Evolutionary conservation across 2,797 vertebrate species (phyloP).

Genomic region (Spatula versicolor): DNA sequence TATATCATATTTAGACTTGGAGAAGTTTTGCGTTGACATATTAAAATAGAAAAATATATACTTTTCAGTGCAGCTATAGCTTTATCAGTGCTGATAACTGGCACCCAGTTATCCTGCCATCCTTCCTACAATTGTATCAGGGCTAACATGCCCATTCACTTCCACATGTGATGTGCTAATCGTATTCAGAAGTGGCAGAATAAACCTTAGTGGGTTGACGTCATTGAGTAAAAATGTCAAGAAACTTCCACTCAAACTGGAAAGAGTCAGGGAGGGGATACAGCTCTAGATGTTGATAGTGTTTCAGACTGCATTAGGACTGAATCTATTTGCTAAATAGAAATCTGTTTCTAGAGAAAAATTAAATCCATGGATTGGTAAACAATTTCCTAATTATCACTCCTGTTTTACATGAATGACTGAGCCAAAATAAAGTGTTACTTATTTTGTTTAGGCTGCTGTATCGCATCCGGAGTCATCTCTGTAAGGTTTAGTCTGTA

Average conservation of each 20-base stretch:
- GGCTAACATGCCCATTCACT: not conserved
- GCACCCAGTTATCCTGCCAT: not conserved
- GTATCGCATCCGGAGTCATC: constrained; percentile 2
- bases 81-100: not conserved
- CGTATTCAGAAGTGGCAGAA: not conserved
- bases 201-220: not conserved
- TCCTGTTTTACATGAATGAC: not conserved
- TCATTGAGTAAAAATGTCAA: not conserved
- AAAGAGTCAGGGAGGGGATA: not conserved
- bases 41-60: not conserved
- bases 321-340: not conserved
- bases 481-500: not conserved
- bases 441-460: not conserved
- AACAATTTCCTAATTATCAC: not conserved
- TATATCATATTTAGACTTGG: not conserved
- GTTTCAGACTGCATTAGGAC: not conserved
- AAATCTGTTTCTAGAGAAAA: not conserved
- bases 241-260: not conserved
- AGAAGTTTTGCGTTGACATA: not conserved
- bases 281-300: not conserved
- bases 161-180: not conserved
- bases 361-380: not conserved
- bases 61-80: not conserved
- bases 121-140: not conserved
- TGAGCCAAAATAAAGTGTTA: constrained; percentile 14